A percentile compares a stretch with the other conserved stretches of the same genome.
phyloP scores from a whole-genome alignment of 2,113 vertebrate genomes.

The Aplodontia rufa region DNA sequence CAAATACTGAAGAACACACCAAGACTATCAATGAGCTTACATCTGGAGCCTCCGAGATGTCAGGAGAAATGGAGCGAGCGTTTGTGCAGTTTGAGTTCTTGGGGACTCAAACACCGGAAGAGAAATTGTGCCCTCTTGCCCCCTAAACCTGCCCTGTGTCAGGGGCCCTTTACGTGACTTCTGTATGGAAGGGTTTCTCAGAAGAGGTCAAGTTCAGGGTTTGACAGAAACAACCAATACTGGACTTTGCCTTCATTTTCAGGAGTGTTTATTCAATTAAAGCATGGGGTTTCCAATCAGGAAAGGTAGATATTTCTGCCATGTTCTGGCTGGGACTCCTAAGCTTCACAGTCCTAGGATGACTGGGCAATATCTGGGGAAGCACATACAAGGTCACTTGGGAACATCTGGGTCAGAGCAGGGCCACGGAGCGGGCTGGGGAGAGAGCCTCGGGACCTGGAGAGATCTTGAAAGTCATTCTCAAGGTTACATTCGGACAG shows the following conservation, averaged over 20 bases:
- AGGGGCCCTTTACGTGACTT: background rate
- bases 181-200: background rate
- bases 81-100: background rate
- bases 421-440: background rate
- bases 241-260: background rate
- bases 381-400: background rate
- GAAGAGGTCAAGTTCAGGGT: slow-evolving; percentile 8
- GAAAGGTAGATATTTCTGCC: background rate
- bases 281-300: background rate
- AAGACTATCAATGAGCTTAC: slow-evolving; percentile 74
- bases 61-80: background rate
- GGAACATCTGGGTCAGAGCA: slow-evolving; percentile 29
- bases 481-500: background rate
- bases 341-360: background rate
- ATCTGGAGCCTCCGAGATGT: slow-evolving; percentile 48
- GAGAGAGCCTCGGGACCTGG: background rate
- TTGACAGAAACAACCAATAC: background rate
- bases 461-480: background rate
- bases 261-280: background rate
- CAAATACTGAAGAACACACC: slow-evolving; percentile 66
- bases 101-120: background rate
- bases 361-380: background rate
- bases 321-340: background rate
- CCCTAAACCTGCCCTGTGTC: background rate
- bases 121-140: background rate